These are phyloP conservation scores for Gallinago media DNA, from an alignment of 2,113 vertebrate species.

Conservation along the genomic window DNA sequence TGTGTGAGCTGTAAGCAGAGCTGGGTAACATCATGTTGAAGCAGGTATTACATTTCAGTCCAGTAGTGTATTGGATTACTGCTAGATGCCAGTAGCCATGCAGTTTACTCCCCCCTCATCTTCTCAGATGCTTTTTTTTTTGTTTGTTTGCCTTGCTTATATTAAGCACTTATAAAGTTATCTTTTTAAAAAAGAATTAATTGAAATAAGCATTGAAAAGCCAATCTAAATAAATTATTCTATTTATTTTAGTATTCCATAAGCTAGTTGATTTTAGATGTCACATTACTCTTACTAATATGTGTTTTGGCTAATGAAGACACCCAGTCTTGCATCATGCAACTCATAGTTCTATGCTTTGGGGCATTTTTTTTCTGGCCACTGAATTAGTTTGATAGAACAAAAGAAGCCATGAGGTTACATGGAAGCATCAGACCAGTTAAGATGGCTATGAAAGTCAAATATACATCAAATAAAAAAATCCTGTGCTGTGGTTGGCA, in stretches of 20 bases:
- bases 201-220: not conserved
- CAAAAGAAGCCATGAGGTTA: not conserved
- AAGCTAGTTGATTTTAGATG: not conserved
- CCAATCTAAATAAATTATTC: not conserved
- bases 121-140: not conserved
- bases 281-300: not conserved
- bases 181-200: not conserved
- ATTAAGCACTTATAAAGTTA: not conserved
- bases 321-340: not conserved
- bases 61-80: not conserved
- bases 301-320: not conserved
- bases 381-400: not conserved
- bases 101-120: not conserved
- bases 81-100: not conserved
- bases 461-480: not conserved
- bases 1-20: not conserved
- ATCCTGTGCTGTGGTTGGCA: not conserved
- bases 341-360: not conserved
- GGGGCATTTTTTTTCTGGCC: not conserved
- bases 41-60: conserved; percentile 28
- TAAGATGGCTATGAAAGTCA: not conserved
- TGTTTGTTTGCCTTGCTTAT: not conserved
- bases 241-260: not conserved
- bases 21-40: not conserved
- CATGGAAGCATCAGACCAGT: not conserved